phyloP scores from a whole-genome alignment of 37 sponge, comb jelly and placozoan genomes.

The Diacarnus erythraeanus region DNA sequence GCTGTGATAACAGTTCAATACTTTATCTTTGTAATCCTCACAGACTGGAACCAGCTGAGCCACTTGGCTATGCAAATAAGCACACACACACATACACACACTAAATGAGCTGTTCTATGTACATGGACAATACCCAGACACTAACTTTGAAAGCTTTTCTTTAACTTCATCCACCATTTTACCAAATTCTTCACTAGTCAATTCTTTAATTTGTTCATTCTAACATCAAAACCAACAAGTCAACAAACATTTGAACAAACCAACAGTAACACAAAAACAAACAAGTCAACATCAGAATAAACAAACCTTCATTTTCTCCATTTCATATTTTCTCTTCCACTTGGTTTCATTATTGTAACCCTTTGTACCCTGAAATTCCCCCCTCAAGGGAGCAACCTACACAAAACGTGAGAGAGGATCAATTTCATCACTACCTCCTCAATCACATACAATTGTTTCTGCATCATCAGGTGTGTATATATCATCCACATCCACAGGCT shows the following conservation, averaged over 20 bases:
- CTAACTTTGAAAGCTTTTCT: conserved; percentile 42
- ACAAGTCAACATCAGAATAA: not conserved
- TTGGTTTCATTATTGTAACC: not conserved
- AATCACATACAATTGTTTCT: not conserved
- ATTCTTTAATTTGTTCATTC: conserved; percentile 39
- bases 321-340: conserved; percentile 39
- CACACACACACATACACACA: conserved; percentile 14
- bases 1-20: conserved; percentile 48
- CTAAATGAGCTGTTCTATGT: not conserved
- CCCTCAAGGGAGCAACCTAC: conserved; percentile 6
- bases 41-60: conserved; percentile 15
- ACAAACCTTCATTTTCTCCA: not conserved
- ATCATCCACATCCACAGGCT: not conserved
- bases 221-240: not conserved
- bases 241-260: not conserved
- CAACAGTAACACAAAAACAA: not conserved
- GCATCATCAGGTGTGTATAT: not conserved
- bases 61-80: not conserved
- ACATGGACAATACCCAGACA: not conserved
- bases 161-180: conserved; percentile 16
- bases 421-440: not conserved
- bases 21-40: conserved; percentile 24
- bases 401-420: not conserved
- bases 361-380: not conserved
- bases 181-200: conserved; percentile 33